These are phyloP conservation scores for Caenorhabditis sp. DNA, from an alignment of 2,888 invertebrate genomes.

Conservation along the genomic window DNA sequence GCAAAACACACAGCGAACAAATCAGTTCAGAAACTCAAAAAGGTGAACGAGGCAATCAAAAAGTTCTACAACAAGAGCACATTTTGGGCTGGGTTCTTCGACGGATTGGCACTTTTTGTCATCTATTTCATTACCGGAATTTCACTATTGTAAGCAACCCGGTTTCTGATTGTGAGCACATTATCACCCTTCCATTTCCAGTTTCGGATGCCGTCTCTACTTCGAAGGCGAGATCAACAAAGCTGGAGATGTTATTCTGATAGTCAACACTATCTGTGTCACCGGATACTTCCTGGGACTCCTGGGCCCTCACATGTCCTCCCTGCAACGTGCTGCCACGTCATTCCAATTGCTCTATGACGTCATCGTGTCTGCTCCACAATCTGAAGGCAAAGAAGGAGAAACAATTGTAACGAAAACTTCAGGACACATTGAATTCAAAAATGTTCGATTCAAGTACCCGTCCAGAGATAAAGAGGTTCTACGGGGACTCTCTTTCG, in stretches of 20 bases:
- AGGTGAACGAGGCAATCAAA: conserved; percentile 46
- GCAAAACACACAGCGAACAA: background rate
- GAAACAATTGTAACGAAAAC: conserved; percentile 37
- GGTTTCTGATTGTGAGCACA: background rate
- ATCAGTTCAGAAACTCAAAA: conserved; percentile 45
- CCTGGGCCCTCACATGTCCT: conserved; percentile 69
- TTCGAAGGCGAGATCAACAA: conserved; percentile 63
- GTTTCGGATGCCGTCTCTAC: conserved; percentile 63
- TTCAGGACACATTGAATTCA: conserved; percentile 72
- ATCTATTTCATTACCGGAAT: conserved; percentile 69
- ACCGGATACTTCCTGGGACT: conserved; percentile 70
- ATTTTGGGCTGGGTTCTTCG: conserved; percentile 73
- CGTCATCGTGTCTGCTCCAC: conserved; percentile 33
- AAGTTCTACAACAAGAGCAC: conserved; percentile 52
- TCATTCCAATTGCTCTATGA: conserved; percentile 44
- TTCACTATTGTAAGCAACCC: conserved; percentile 65
- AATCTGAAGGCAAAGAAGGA: conserved; percentile 41
- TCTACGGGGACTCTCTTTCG: conserved; percentile 59
- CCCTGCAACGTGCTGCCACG: conserved; percentile 53
- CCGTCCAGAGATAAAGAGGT: conserved; percentile 64
- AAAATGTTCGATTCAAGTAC: conserved; percentile 77
- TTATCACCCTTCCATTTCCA: conserved; percentile 30
- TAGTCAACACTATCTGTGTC: conserved; percentile 69
- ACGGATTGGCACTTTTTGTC: conserved; percentile 66
- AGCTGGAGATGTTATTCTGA: conserved; percentile 70